phyloP scores from a whole-genome alignment of 2,888 invertebrate genomes.

The Fragum fragum region DNA sequence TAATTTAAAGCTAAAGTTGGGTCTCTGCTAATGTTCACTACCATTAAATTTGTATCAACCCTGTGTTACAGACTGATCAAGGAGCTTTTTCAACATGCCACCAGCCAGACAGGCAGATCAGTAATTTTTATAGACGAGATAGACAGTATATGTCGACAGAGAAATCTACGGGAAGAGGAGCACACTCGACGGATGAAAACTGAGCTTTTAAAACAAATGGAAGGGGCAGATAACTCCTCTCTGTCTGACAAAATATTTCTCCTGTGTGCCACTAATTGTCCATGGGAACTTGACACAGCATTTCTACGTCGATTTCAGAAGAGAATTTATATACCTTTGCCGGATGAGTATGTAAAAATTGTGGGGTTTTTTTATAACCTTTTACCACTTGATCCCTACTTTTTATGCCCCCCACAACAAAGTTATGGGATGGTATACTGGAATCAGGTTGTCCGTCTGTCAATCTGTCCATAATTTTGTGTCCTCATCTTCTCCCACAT shows the following conservation, averaged over 20 bases:
- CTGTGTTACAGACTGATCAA: conserved; percentile 83
- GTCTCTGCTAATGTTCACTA: no score
- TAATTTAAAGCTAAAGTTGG: no score
- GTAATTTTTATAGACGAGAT: conserved; percentile 90
- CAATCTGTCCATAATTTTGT: no score
- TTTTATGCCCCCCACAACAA: no score
- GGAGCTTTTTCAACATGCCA: conserved; percentile 86
- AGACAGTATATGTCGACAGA: conserved; percentile 89
- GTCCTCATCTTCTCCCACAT: no score
- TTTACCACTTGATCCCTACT: no score
- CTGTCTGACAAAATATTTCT: conserved; percentile 85
- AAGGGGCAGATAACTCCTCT: conserved; percentile 83
- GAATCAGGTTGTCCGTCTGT: no score
- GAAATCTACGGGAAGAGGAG: conserved; percentile 88
- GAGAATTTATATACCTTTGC: conserved; percentile 89
- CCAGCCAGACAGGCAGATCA: conserved; percentile 84
- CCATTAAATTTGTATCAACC: no score
- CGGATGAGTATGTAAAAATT: conserved; percentile 85
- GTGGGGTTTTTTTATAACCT: no score
- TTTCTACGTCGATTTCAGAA: conserved; percentile 89
- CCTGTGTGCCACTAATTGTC: conserved; percentile 90
- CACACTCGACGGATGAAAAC: conserved; percentile 89
- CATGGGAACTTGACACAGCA: conserved; percentile 90
- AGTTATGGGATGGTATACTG: no score
- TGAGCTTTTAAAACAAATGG: conserved; percentile 89